These are phyloP conservation scores for Nyctalus aviator DNA, from an alignment of 2,797 vertebrate species.

Conservation along the genomic window DNA sequence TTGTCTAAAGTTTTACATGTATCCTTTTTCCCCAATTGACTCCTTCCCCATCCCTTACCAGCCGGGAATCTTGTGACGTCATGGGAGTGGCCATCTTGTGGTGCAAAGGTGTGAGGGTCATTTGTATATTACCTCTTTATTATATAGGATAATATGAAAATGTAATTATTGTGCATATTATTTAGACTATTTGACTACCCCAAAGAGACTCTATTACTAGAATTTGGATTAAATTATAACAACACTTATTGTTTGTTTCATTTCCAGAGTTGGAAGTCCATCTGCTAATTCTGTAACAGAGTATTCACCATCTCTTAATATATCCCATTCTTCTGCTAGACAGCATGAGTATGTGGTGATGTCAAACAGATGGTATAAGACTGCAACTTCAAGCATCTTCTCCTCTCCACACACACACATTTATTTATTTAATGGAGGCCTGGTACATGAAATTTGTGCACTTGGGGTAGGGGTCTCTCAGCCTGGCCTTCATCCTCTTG, in stretches of 20 bases:
- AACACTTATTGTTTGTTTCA: not conserved
- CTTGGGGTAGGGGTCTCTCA: too few relatives aligned
- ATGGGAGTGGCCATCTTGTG: too few relatives aligned
- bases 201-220: conserved; percentile 13
- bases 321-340: not conserved
- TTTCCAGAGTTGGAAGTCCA: not conserved
- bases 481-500: too few relatives aligned
- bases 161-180: conserved; percentile 11
- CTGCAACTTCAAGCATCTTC: not conserved
- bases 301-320: not conserved
- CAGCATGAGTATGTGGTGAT: not conserved
- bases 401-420: too few relatives aligned
- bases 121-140: too few relatives aligned
- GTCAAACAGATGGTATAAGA: not conserved
- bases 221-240: conserved; percentile 6
- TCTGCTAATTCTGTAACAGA: not conserved
- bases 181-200: not conserved
- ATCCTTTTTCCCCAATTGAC: too few relatives aligned
- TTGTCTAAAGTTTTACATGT: too few relatives aligned
- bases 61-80: too few relatives aligned
- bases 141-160: not conserved
- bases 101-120: too few relatives aligned
- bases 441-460: too few relatives aligned
- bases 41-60: too few relatives aligned
- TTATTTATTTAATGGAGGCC: too few relatives aligned